These are phyloP conservation scores for Ammospiza maritima DNA, from an alignment of 2,797 vertebrate species.

Conservation along the genomic window DNA sequence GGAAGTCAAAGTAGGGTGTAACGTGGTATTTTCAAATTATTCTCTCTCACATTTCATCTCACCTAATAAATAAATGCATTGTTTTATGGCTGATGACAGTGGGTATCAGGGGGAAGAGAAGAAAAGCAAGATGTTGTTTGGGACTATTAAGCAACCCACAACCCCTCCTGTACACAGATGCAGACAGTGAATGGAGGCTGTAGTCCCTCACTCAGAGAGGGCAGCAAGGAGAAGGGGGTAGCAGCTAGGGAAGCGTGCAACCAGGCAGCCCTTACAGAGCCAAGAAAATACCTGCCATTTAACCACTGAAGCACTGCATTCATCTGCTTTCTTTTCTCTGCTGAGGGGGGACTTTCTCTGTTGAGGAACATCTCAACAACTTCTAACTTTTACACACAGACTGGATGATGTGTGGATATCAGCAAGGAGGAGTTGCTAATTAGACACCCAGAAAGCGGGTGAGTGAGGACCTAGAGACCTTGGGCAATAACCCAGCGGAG, in stretches of 20 bases:
- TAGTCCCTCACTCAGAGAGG: not conserved
- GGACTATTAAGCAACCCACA: not conserved
- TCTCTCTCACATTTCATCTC: not conserved
- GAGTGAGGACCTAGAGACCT: fast-evolving
- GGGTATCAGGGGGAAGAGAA: not conserved
- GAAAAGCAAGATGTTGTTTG: not conserved
- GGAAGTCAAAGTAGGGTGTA: not conserved
- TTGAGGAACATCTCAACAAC: not conserved
- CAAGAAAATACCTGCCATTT: not conserved
- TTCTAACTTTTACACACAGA: not conserved
- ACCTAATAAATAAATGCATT: not conserved
- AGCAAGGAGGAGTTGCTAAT: not conserved
- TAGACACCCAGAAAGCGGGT: not conserved
- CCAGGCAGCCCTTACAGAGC: not conserved
- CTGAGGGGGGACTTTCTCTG: not conserved
- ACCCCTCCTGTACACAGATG: not conserved
- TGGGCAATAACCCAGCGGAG: not conserved
- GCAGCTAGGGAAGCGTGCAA: not conserved
- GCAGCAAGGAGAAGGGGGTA: not conserved
- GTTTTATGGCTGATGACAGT: not conserved
- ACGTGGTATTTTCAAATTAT: not conserved
- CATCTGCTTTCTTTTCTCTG: not conserved
- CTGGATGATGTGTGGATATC: fast-evolving
- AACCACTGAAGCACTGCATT: not conserved
- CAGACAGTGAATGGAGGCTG: not conserved